Conservation (phyloP, 92 coral and sea anemone genomes). For the Palythoa caribaeorum region DNA sequence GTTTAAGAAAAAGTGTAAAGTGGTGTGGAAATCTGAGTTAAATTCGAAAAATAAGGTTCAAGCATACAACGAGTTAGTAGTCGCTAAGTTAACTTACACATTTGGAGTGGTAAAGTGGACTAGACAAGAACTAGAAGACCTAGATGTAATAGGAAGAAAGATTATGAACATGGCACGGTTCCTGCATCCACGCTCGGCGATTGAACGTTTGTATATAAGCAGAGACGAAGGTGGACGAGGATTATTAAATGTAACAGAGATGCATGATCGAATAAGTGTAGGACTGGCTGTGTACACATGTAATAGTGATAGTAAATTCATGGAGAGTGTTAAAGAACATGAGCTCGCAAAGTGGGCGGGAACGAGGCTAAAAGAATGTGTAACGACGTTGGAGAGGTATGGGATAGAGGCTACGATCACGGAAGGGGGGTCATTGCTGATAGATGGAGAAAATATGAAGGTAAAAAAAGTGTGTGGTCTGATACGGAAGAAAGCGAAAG, state of each 20-base stretch:
- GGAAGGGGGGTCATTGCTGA: not conserved
- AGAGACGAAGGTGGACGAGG: too few relatives aligned
- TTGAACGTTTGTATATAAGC: too few relatives aligned
- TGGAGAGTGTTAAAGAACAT: too few relatives aligned
- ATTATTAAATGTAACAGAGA: too few relatives aligned
- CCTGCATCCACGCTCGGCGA: slow-evolving; percentile 4
- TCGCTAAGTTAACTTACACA: not conserved
- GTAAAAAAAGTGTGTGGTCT: not conserved
- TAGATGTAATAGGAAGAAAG: slow-evolving; percentile 27
- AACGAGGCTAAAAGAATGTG: not conserved
- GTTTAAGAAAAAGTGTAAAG: not conserved
- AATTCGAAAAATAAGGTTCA: not conserved
- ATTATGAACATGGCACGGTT: slow-evolving; percentile 25
- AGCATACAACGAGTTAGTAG: not conserved
- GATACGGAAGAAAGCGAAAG: not conserved
- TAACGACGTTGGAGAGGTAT: not conserved
- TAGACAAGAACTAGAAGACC: slow-evolving; percentile 19
- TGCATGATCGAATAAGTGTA: not conserved
- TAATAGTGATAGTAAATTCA: too few relatives aligned
- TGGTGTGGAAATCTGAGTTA: not conserved
- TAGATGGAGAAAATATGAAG: not conserved
- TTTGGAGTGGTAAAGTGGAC: too few relatives aligned
- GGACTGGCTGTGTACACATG: not conserved
- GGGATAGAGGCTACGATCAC: not conserved
- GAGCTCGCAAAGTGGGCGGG: not conserved